Percentiles rank a stretch among this genome's conserved stretches.
Evolutionary conservation across 1,140 invertebrate species (phyloP).

Genomic region (Drosophila orena): DNA sequence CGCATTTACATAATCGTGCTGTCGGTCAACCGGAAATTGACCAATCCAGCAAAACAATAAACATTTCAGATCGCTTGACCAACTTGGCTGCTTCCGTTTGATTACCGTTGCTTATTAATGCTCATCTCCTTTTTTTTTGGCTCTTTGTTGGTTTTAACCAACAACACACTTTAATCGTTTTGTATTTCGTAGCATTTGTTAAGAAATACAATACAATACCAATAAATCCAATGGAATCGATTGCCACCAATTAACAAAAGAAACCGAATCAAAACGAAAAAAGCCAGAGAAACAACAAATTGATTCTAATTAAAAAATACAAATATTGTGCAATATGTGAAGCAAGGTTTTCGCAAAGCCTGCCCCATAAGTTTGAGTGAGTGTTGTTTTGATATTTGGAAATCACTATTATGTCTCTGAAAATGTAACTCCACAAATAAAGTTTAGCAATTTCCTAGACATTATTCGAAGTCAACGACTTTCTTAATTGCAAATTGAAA

Average conservation of each 20-base stretch:
- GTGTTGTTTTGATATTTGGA: slow-evolving; percentile 8
- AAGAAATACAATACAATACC: slow-evolving; percentile 7
- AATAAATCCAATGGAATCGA: slow-evolving; percentile 54
- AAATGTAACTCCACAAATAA: background rate
- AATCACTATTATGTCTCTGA: slow-evolving; percentile 1
- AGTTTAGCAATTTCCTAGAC: too few relatives aligned
- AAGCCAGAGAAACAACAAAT: slow-evolving; percentile 27
- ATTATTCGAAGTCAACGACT: slow-evolving; percentile 3
- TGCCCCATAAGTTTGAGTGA: slow-evolving; percentile 9
- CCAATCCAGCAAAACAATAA: slow-evolving; percentile 46
- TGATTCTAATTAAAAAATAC: slow-evolving; percentile 64
- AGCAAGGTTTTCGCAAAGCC: slow-evolving; percentile 27
- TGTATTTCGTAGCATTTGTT: slow-evolving; percentile 22
- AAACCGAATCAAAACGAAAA: slow-evolving; percentile 23
- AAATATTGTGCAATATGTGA: slow-evolving; percentile 43
- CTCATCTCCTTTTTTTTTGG: slow-evolving; percentile 9
- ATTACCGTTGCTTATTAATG: slow-evolving; percentile 57
- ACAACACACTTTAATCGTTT: slow-evolving; percentile 13
- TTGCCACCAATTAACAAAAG: slow-evolving; percentile 44
- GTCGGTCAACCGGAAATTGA: slow-evolving; percentile 69
- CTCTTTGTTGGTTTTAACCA: slow-evolving; percentile 13
- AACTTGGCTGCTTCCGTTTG: slow-evolving; percentile 72
- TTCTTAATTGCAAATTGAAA: background rate
- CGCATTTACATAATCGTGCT: slow-evolving; percentile 46
- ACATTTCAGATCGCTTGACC: slow-evolving; percentile 21